A percentile compares a stretch with the other conserved stretches of the same genome.
phyloP scores from a whole-genome alignment of 2,797 vertebrate species.

The Ispidina lecontei region DNA sequence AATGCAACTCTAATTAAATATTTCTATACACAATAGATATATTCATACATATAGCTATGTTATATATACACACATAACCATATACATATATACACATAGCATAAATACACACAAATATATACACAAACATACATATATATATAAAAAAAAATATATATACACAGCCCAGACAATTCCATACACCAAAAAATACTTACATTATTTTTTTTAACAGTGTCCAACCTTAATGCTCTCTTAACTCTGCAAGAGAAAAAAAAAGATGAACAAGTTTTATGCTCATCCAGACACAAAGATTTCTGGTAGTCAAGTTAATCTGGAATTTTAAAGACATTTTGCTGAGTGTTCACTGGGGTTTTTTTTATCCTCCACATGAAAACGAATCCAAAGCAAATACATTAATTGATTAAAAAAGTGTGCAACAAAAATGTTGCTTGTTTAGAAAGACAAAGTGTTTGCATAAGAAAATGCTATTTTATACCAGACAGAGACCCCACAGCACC shows the following conservation, averaged over 20 bases:
- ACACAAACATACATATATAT: not conserved
- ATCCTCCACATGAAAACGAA: not conserved
- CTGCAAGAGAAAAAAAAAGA: conserved; percentile 76
- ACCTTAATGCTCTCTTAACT: conserved; percentile 79
- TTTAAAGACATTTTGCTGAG: not conserved
- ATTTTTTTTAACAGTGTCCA: conserved; percentile 63
- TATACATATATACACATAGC: not conserved
- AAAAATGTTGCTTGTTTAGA: not conserved
- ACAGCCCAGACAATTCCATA: not conserved
- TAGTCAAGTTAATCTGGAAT: not conserved
- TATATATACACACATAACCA: no score
- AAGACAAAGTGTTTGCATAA: conserved; percentile 5
- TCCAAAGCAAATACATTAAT: not conserved
- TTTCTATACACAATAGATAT: not conserved
- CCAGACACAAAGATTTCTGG: conserved; percentile 19
- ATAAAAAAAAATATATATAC: not conserved
- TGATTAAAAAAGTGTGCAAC: not conserved
- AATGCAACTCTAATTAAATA: not conserved
- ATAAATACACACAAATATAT: not conserved
- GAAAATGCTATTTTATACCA: conserved; percentile 15
- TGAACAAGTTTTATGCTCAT: conserved; percentile 14
- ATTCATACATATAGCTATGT: no score
- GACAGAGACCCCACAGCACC: conserved; percentile 17
- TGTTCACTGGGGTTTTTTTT: not conserved
- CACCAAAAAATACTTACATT: conserved; percentile 75